phyloP scores from a whole-genome alignment of 64 coral and sea anemone species.

The Pocillopora damicornis region DNA sequence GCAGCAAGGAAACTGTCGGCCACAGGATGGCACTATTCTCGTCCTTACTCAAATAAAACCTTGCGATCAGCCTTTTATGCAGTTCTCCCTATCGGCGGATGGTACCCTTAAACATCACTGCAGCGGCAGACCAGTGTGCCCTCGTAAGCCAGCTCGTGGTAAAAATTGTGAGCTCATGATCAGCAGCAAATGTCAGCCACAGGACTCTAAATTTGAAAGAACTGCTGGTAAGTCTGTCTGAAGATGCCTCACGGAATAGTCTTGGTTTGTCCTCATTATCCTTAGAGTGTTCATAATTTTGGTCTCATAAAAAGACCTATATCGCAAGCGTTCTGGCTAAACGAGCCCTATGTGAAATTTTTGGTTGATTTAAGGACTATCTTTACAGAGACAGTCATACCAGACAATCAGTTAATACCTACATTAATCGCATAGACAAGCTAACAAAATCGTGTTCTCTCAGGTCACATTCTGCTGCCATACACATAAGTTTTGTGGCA shows the following conservation, averaged over 20 bases:
- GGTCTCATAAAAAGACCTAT: neutral
- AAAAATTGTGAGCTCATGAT: slow-evolving; percentile 23
- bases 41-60: neutral
- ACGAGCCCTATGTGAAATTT: too few species aligned
- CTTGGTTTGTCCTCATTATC: too few species aligned
- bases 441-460: neutral
- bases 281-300: neutral
- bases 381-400: too few species aligned
- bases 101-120: slow-evolving; percentile 29
- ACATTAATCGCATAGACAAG: too few species aligned
- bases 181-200: neutral
- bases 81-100: neutral
- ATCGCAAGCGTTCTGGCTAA: neutral
- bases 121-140: slow-evolving; percentile 28
- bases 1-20: neutral
- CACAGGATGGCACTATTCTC: neutral
- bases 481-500: neutral
- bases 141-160: neutral
- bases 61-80: neutral
- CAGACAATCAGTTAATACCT: too few species aligned
- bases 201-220: slow-evolving; percentile 20
- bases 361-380: neutral
- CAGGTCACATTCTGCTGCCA: neutral
- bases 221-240: slow-evolving; percentile 1
- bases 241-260: neutral